Percentiles rank a stretch among this genome's conserved stretches.
These are phyloP conservation scores for Helleia helle DNA, from an alignment of 2,888 invertebrate species.

Conservation along the genomic window DNA sequence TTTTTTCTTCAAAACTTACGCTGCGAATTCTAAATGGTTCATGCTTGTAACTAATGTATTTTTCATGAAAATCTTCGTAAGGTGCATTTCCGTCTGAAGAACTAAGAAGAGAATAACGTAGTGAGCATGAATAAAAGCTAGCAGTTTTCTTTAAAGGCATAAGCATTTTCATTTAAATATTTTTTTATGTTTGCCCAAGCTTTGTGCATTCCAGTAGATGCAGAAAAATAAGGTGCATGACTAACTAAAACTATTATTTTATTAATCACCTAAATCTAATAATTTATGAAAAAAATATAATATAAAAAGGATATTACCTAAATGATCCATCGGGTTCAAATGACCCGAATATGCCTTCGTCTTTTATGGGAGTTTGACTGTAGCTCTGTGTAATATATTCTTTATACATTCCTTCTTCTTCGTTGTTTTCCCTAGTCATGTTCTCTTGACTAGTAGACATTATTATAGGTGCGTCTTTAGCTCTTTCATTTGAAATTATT, in stretches of 20 bases:
- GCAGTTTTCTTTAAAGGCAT: conserved; percentile 19
- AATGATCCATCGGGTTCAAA: conserved; percentile 68
- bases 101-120: conserved; percentile 66
- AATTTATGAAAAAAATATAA: neutral
- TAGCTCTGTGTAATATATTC: conserved; percentile 65
- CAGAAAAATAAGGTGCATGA: conserved; percentile 3
- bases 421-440: conserved; percentile 65
- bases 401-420: conserved; percentile 55
- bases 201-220: conserved; percentile 4
- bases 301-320: conserved; percentile 38
- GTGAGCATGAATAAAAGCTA: conserved; percentile 52
- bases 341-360: conserved; percentile 70
- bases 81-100: conserved; percentile 72
- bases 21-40: conserved; percentile 84
- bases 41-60: conserved; percentile 80
- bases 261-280: neutral
- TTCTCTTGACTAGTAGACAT: conserved; percentile 78
- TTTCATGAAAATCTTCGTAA: conserved; percentile 87
- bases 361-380: conserved; percentile 72
- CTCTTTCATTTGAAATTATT: conserved; percentile 58
- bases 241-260: neutral
- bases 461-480: conserved; percentile 62
- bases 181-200: conserved; percentile 1
- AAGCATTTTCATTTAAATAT: conserved; percentile 1
- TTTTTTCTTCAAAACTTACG: conserved; percentile 79